Conservation (phyloP, 2,113 vertebrate species). For the Triplophysa tibetana region DNA sequence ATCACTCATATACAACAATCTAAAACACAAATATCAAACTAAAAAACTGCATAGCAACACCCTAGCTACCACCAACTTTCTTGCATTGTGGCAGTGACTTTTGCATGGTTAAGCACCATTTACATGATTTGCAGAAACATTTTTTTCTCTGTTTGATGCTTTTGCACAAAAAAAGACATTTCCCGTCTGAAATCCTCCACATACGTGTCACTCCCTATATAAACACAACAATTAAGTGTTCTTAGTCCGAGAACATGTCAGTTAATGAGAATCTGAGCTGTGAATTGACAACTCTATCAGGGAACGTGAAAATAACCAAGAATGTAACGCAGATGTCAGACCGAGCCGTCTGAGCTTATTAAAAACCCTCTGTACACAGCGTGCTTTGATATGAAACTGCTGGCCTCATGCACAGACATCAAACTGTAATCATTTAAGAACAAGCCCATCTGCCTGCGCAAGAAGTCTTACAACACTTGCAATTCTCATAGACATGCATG, state of each 20-base stretch:
- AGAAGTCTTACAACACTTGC: not conserved
- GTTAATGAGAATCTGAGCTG: conserved; percentile 17
- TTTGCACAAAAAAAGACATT: not conserved
- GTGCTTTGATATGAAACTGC: conserved; percentile 46
- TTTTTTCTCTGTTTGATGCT: not conserved
- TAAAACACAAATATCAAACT: no score
- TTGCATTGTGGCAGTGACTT: not conserved
- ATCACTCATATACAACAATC: no score
- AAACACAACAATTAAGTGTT: not conserved
- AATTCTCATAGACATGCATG: no score
- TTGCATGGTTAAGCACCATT: no score
- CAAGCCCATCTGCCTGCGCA: conserved; percentile 35
- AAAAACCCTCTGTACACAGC: conserved; percentile 44
- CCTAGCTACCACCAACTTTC: not conserved
- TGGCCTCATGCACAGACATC: conserved; percentile 36
- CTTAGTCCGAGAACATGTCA: conserved; percentile 7
- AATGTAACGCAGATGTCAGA: conserved; percentile 48
- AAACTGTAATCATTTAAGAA: conserved; percentile 37
- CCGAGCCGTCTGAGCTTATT: conserved; percentile 49
- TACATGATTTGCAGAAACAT: no score
- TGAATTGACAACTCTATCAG: conserved; percentile 24
- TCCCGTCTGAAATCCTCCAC: not conserved
- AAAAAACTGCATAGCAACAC: no score
- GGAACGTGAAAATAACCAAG: conserved; percentile 41
- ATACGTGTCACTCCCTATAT: not conserved